Conservation (phyloP, 1,140 invertebrate genomes). For the Pogonognathellus flavescens region DNA sequence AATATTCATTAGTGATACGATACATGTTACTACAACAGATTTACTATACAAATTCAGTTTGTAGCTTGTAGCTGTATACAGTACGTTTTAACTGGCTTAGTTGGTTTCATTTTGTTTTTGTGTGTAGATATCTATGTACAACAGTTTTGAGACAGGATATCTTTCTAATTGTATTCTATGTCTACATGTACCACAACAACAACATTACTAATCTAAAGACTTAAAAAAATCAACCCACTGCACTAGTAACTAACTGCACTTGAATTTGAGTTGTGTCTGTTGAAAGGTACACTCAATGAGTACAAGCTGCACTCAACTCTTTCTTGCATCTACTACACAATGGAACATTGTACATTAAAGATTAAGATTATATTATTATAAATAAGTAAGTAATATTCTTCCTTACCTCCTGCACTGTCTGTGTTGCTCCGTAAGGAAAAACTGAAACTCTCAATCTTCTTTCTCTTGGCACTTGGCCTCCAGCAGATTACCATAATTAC, state of each 20-base stretch:
- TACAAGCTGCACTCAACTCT: no score
- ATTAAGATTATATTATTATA: slow-evolving; percentile 48
- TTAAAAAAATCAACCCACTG: background rate
- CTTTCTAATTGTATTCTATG: no score
- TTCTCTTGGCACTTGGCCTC: slow-evolving; percentile 53
- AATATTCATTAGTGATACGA: slow-evolving; percentile 22
- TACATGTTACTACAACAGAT: background rate
- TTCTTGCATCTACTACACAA: no score
- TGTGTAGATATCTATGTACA: background rate
- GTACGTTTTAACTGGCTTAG: no score
- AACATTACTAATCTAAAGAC: background rate
- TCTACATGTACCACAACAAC: background rate
- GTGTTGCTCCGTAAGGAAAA: background rate
- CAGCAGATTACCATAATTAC: slow-evolving; percentile 62
- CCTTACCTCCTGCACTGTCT: slow-evolving; percentile 18
- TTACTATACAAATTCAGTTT: no score
- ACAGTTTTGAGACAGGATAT: no score
- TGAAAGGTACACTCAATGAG: no score
- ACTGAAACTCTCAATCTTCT: slow-evolving; percentile 48
- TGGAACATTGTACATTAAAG: background rate
- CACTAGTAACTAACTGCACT: background rate
- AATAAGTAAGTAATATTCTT: slow-evolving; percentile 13
- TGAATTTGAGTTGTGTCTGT: no score
- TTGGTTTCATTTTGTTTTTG: background rate
- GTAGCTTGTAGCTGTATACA: no score